phyloP scores from a whole-genome alignment of 1,140 invertebrate species.

The Helicoverpa zea region DNA sequence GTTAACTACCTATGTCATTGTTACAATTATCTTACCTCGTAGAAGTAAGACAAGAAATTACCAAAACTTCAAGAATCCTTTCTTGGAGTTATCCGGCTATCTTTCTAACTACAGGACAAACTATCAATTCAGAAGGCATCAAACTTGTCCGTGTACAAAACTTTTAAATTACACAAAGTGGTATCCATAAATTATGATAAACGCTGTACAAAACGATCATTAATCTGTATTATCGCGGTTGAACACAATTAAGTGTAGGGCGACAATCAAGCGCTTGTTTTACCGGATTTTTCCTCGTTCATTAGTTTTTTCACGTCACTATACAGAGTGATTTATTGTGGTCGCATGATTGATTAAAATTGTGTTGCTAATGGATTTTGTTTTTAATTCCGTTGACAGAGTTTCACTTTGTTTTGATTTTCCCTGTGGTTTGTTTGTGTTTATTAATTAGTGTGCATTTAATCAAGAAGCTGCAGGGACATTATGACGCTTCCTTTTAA shows the following conservation, averaged over 20 bases:
- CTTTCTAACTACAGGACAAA: neutral
- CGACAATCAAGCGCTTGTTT: conserved; percentile 48
- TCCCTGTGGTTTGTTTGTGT: neutral
- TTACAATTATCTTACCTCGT: too few relatives aligned
- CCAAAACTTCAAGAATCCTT: neutral
- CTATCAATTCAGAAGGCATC: conserved; percentile 23
- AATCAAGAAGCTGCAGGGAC: neutral
- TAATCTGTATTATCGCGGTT: conserved; percentile 59
- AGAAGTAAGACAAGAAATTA: too few relatives aligned
- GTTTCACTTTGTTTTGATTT: conserved; percentile 20
- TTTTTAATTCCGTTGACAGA: conserved; percentile 23
- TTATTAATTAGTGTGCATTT: neutral
- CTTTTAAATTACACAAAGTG: conserved; percentile 34
- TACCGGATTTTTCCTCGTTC: conserved; percentile 38
- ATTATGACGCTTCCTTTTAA: neutral
- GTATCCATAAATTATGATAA: conserved; percentile 49
- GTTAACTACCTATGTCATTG: too few relatives aligned
- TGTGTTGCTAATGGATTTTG: conserved; percentile 19
- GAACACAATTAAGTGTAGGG: conserved; percentile 59
- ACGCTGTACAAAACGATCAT: conserved; percentile 50
- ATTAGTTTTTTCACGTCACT: conserved; percentile 27
- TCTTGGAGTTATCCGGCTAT: neutral
- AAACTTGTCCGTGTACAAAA: conserved; percentile 11
- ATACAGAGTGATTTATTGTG: conserved; percentile 38
- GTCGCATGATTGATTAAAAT: conserved; percentile 28